These are phyloP conservation scores for Calephelis perditalis DNA, from an alignment of 2,888 invertebrate genomes.

Conservation along the genomic window DNA sequence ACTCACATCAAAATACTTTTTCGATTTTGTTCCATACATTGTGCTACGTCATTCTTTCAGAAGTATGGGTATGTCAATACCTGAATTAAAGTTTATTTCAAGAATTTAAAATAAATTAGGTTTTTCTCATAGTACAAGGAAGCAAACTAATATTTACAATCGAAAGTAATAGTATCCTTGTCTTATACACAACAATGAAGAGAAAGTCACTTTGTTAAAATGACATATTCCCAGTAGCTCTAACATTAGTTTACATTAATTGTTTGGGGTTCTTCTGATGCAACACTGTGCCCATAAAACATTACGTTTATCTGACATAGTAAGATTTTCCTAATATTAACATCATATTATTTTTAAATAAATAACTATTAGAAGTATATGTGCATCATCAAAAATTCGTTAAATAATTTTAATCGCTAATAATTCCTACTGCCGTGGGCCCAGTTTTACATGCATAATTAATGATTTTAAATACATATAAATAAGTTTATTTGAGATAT, in stretches of 20 bases:
- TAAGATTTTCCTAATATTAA: no score
- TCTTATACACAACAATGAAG: background rate
- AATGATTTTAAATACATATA: background rate
- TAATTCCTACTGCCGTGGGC: background rate
- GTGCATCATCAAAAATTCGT: no score
- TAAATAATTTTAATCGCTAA: background rate
- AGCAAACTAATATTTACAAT: constrained; percentile 74
- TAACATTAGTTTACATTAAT: background rate
- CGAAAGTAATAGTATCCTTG: constrained; percentile 32
- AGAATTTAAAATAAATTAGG: constrained; percentile 64
- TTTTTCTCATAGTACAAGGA: constrained; percentile 41
- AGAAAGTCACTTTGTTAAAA: background rate
- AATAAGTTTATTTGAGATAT: constrained; percentile 22
- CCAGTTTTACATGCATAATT: background rate
- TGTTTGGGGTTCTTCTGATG: background rate
- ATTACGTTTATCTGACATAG: no score
- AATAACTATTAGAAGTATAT: no score
- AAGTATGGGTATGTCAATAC: constrained; percentile 54
- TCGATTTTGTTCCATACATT: constrained; percentile 50
- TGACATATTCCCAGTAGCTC: constrained; percentile 1
- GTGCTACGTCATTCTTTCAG: constrained; percentile 35
- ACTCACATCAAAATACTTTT: constrained; percentile 63
- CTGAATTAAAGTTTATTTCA: constrained; percentile 55
- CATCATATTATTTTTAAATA: no score
- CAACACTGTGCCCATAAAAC: background rate